Evolutionary conservation across 1,140 invertebrate species (phyloP), one percentile per base, ranked within the genome.

Genomic region (Trichoplusia ni): DNA sequence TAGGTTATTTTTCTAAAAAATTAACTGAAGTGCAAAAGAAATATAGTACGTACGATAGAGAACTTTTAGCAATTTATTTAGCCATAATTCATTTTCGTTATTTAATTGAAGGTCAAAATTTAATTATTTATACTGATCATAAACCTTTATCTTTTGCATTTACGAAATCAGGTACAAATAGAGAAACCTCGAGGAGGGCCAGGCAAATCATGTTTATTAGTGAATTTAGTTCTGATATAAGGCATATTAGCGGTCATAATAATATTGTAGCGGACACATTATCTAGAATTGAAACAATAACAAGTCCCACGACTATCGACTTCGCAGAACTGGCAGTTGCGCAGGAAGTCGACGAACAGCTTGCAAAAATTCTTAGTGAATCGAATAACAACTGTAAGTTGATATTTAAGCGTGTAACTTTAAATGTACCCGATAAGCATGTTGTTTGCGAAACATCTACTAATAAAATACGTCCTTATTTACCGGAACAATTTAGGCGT

Each of bases 171-270:
- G 27, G 31, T 16, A 67, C 19, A 16, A 13, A 47, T 31, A 58
- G 11, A 8, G 65, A 67, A 33, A 56, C 21, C 25, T 53, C 65
- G 4, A 46, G 56, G 38, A 19, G 64, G 7, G 29, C 40, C 9
- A 53, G 66, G 21, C 66, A 68, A 35, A 33, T 68, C 49, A 14
- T 40, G 13, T 70, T 53, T 29, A 66, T 70, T 7, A 70, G 63
- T 14, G 58, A 70, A 47, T 70, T 62, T 31, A 65, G 58, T 35
- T 53, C 42, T 6, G 38, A 60, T 25, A 69, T 69, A 35, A 27
- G 31, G 2, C 38, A 67, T 31, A 56, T 67, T 13, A 44, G 37
- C 16, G 49, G 65, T 27, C 13, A 42, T 2, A 31, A 46, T 29
- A 66, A 60, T 53, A 7, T 16, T 2, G 64, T 60, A 3, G 56